Base-by-base conservation (phyloP, 2,113 vertebrate species). In the Leptocoma aspasia region DNA sequence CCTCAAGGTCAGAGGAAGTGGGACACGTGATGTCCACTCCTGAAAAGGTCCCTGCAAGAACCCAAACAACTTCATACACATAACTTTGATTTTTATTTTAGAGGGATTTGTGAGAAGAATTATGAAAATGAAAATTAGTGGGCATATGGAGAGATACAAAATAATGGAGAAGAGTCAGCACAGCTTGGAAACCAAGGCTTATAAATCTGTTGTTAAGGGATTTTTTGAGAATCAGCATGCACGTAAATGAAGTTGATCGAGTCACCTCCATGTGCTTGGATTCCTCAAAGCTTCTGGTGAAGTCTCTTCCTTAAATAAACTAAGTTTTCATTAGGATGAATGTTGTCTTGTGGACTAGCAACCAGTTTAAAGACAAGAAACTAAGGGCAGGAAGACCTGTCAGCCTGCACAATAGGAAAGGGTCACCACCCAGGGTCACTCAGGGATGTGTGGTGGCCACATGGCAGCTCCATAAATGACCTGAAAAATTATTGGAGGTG, bases 1-100 rank as follows among this genome's bases (percentile, higher is more conserved):
- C 72, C 47, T 89, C 69, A 83, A 86, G 94, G 91, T 93, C 82
- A 86, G 80, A 78, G 54, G 86, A 90, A 78, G 33, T 23, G 42
- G 41, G 33, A 44, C 56, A 69, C 2, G 4, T 47, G 60, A 75
- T 83, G 59, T n/a, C 65, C 79, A 24, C 7, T 82, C 65, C 75
- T 72, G 47, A 37, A 90, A 70, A 72, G 31, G 30, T 50, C 44
- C 10, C 35, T 31, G 37, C 64, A 86, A 95, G 68, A 90, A 15
- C 24, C 52, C 39, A 44, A 66, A 87, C 45, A 95, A 59, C 54
- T 79, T 27, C 22, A 28, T 5, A 14, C 13, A 27, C 39, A 73
- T 20, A 81, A 73, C 30, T 33, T 22, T 52, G 20, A 15, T 73
- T 90, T 86, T 75, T 19, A 50, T 59, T 59, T 77, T 6, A 61